Evolutionary conservation across 1,140 invertebrate species (phyloP).

Genomic region (Battus philenor): DNA sequence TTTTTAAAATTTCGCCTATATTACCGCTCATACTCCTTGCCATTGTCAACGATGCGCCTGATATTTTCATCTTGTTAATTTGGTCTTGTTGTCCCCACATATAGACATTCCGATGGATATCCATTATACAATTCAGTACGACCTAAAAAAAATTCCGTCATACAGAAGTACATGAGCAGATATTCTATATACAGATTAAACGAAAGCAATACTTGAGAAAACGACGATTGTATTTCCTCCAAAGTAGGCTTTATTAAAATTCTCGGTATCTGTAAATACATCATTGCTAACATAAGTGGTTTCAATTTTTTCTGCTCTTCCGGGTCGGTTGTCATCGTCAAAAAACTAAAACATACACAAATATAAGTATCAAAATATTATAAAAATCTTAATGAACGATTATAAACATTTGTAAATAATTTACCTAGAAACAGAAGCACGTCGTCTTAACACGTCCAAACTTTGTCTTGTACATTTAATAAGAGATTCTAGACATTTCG

Average conservation of each 20-base stretch:
- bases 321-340: slow-evolving; percentile 56
- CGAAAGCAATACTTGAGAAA: slow-evolving; percentile 72
- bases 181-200: not conserved
- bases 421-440: slow-evolving; percentile 78
- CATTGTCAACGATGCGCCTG: slow-evolving; percentile 25
- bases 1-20: too few relatives aligned
- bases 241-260: slow-evolving; percentile 79
- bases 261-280: slow-evolving; percentile 80
- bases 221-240: slow-evolving; percentile 84
- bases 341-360: slow-evolving; percentile 59
- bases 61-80: slow-evolving; percentile 38
- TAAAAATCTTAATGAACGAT: too few relatives aligned
- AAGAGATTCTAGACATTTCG: slow-evolving; percentile 81
- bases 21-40: slow-evolving; percentile 41
- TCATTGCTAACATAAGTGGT: slow-evolving; percentile 77
- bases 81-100: slow-evolving; percentile 82
- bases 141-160: slow-evolving; percentile 35
- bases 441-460: slow-evolving; percentile 80
- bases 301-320: slow-evolving; percentile 61
- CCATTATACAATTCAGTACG: slow-evolving; percentile 76
- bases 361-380: too few relatives aligned
- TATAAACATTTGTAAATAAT: too few relatives aligned
- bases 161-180: not conserved
- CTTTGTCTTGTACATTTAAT: slow-evolving; percentile 82
- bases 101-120: slow-evolving; percentile 79